These are phyloP conservation scores for Drosophila koepferae DNA, from an alignment of 2,888 invertebrate species.

Conservation along the genomic window DNA sequence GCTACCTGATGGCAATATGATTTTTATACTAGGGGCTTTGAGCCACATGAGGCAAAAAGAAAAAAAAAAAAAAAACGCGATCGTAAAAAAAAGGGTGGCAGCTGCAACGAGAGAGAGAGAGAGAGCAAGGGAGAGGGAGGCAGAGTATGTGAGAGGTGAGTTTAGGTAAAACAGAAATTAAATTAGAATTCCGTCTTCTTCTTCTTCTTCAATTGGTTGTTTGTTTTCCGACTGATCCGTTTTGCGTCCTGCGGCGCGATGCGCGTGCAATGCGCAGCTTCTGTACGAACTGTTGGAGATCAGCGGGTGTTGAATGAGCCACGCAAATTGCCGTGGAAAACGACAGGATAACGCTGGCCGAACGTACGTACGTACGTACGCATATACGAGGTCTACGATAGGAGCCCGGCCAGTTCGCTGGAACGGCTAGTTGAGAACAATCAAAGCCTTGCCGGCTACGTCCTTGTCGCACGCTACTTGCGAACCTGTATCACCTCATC, in stretches of 20 bases:
- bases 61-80: constrained; percentile 27
- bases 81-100: constrained; percentile 53
- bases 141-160: not conserved
- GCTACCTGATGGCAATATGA: constrained; percentile 24
- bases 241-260: constrained; percentile 34
- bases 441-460: constrained; percentile 41
- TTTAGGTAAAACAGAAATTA: constrained; percentile 25
- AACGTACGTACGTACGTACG: not conserved
- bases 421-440: constrained; percentile 40
- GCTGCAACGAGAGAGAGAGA: constrained; percentile 13
- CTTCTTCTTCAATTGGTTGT: not conserved
- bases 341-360: constrained; percentile 50
- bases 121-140: not conserved
- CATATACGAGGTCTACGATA: not conserved
- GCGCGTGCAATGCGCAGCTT: constrained; percentile 57
- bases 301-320: constrained; percentile 64
- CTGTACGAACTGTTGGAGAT: constrained; percentile 55
- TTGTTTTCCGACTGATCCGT: not conserved
- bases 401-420: constrained; percentile 52
- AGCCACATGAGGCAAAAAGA: not conserved
- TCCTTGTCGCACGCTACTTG: constrained; percentile 67
- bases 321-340: constrained; percentile 61
- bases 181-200: not conserved
- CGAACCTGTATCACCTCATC: constrained; percentile 57
- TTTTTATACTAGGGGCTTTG: constrained; percentile 26